These are phyloP conservation scores for Drosophila paulistorum DNA, from an alignment of 1,140 invertebrate genomes.

Conservation along the genomic window DNA sequence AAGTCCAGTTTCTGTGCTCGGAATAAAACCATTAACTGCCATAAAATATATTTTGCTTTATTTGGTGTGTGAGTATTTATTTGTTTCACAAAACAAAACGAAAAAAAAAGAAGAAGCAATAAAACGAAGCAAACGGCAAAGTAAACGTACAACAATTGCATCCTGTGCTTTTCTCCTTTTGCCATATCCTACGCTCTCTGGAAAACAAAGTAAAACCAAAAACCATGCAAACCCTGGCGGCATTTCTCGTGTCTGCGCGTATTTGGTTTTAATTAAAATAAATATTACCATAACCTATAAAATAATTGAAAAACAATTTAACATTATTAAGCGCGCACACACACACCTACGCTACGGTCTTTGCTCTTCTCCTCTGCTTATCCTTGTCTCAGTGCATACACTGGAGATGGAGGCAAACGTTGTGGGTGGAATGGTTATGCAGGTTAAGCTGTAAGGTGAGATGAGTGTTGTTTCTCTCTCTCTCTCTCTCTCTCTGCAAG, in stretches of 20 bases:
- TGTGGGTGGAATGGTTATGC: not conserved
- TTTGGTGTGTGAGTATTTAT: constrained; percentile 35
- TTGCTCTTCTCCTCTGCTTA: constrained; percentile 20
- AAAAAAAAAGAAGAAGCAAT: constrained; percentile 22
- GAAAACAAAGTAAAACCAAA: constrained; percentile 29
- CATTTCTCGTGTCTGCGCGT: constrained; percentile 42
- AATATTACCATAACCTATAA: constrained; percentile 80
- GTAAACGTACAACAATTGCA: constrained; percentile 22
- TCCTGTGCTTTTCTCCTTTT: not conserved
- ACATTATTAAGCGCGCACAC: constrained; percentile 57
- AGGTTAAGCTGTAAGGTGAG: not conserved
- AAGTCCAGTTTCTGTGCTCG: constrained; percentile 17
- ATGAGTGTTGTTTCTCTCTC: not conserved
- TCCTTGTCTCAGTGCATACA: not conserved
- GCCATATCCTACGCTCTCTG: not conserved
- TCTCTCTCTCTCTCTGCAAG: constrained; percentile 9
- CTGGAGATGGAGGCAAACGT: not conserved
- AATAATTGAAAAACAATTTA: constrained; percentile 82
- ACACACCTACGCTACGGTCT: constrained; percentile 14
- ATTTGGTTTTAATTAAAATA: constrained; percentile 82
- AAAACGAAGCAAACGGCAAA: constrained; percentile 27
- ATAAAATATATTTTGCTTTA: constrained; percentile 30
- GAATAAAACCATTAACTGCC: constrained; percentile 38
- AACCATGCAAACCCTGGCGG: constrained; percentile 23
- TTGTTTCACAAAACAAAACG: constrained; percentile 38